Evolutionary conservation across 1,140 invertebrate genomes (phyloP), one percentile per base, ranked within the genome.

Genomic region (Yoshiicerus persimilis): DNA sequence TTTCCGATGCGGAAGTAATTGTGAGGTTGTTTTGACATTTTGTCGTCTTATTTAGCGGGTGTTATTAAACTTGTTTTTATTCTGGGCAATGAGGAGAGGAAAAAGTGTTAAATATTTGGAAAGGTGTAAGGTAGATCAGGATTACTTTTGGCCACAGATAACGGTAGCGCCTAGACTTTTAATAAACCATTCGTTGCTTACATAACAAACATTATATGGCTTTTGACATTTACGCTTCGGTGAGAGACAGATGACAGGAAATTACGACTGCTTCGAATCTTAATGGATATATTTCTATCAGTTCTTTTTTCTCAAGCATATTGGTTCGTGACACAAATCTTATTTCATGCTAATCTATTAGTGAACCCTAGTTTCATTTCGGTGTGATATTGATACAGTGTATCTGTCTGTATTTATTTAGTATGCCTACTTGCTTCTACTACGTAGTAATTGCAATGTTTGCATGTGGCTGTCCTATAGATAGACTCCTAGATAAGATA

Each of bases 1-100:
- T 80, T 80, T 80, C 75, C 75, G 75, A 80, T 80, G 75, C 75
- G 75, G 75, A 80, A 80, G 75, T 80, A 80, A 32, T n/a, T 80
- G 32, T 80, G 32, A 32, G 38, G n/a, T 80, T 80, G 75, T 80
- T 80, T 80, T 34, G 75, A 16, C 75, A n/a, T 32, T 36, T 80
- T 80, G n/a, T 34, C n/a, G 16, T 80, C 75, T 80, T 38, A 80
- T 80, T 80, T 80, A 80, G 27, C 75, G 75, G 75, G 66, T 70
- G 66, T 70, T 70, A 70, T 34, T 80, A 80, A 36, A 80, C 75
- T 34, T 80, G n/a, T n/a, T n/a, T n/a, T n/a, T n/a, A n/a, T n/a
- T 30, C 6, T 70, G 27, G 30, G 25, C 25, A 38, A 80, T 80
- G 32, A 16, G 16, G 38, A 36, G 20, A 11, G 27, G 64, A 30